These are phyloP conservation scores for Eptatretus burgeri DNA, from an alignment of 2,113 vertebrate species.

Conservation along the genomic window DNA sequence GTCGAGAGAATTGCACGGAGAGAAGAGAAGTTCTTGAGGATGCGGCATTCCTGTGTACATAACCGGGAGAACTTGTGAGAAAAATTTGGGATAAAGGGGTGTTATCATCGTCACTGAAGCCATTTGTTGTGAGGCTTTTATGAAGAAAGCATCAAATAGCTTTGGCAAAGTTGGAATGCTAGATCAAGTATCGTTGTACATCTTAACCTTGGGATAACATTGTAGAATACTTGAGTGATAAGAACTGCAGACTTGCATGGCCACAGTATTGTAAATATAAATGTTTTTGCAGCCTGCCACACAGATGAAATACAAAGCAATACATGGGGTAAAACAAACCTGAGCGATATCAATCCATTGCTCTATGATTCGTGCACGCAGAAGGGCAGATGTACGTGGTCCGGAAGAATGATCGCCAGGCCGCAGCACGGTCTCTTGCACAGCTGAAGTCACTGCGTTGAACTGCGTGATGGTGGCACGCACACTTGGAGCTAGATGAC, in stretches of 20 bases:
- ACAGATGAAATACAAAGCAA: not conserved
- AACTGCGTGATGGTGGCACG: constrained; percentile 77
- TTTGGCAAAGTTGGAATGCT: too few species aligned
- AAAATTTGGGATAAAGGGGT: too few species aligned
- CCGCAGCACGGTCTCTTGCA: constrained; percentile 45
- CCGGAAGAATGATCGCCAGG: constrained; percentile 9
- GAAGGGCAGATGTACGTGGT: constrained; percentile 35
- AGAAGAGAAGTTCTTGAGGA: constrained; percentile 82
- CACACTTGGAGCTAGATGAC: constrained; percentile 43
- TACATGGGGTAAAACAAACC: constrained; percentile 14
- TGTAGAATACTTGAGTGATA: too few species aligned
- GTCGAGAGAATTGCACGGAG: constrained; percentile 62
- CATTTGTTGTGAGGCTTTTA: too few species aligned
- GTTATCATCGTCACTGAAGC: too few species aligned
- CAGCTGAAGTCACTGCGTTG: constrained; percentile 51
- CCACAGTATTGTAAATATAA: too few species aligned
- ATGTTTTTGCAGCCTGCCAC: not conserved
- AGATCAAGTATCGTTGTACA: too few species aligned
- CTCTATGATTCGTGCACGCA: constrained; percentile 54
- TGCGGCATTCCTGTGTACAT: constrained; percentile 45
- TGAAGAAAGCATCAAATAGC: too few species aligned
- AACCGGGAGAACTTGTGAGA: not conserved
- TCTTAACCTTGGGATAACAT: too few species aligned
- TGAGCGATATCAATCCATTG: constrained; percentile 76
- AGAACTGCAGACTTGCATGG: too few species aligned